Conservation (phyloP, 2,888 invertebrate species). For the Tinea trinotella region DNA sequence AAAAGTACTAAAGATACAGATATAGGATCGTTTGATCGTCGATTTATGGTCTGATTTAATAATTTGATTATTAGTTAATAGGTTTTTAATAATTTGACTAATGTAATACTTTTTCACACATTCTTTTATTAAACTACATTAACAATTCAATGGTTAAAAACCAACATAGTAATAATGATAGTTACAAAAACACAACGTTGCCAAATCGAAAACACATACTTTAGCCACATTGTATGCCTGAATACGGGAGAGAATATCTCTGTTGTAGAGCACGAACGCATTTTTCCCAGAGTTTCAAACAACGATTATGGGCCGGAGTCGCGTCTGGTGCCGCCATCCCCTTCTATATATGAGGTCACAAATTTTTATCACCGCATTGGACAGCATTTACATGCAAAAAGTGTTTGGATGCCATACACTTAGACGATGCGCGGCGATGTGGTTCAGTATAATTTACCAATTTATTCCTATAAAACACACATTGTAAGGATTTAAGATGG, state of each 20-base stretch:
- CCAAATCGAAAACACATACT: slow-evolving; percentile 6
- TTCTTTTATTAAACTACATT: too few species aligned
- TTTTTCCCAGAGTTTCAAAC: slow-evolving; percentile 37
- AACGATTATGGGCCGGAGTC: slow-evolving; percentile 35
- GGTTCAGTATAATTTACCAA: slow-evolving; percentile 16
- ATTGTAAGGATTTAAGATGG: slow-evolving; percentile 1
- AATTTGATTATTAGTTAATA: too few species aligned
- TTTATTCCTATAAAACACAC: slow-evolving; percentile 16
- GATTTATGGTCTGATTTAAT: too few species aligned
- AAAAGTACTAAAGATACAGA: too few species aligned
- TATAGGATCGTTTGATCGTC: too few species aligned
- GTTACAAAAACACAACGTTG: neutral
- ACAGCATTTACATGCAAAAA: slow-evolving; percentile 18
- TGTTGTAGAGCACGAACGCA: slow-evolving; percentile 29
- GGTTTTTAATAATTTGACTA: too few species aligned
- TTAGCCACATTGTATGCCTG: neutral
- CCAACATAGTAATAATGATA: neutral
- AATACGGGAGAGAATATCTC: slow-evolving; percentile 21
- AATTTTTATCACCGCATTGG: slow-evolving; percentile 33
- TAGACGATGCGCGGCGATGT: neutral
- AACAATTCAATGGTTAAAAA: too few species aligned
- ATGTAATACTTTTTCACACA: too few species aligned
- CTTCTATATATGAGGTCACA: slow-evolving; percentile 30
- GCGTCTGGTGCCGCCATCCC: slow-evolving; percentile 23
- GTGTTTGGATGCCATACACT: slow-evolving; percentile 17